Percentiles rank a stretch among this genome's conserved stretches.
These are phyloP conservation scores for Dolichallabes microphthalmus DNA, from an alignment of 2,113 vertebrate species.

Conservation along the genomic window DNA sequence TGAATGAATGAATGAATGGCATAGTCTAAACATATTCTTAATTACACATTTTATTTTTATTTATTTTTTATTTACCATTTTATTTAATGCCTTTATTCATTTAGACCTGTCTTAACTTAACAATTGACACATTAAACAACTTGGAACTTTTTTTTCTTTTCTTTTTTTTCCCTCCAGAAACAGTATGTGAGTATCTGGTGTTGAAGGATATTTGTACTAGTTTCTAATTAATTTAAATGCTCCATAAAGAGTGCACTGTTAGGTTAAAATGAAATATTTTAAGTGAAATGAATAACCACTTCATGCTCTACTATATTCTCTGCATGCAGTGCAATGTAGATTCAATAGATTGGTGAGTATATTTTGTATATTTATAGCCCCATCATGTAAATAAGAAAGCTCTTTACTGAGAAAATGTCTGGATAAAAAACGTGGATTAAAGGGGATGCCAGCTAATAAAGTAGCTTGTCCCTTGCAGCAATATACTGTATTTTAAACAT, in stretches of 20 bases:
- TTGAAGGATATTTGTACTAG: conserved; percentile 29
- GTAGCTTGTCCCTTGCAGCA: conserved; percentile 3
- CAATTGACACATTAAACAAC: neutral
- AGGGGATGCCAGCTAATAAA: conserved; percentile 16
- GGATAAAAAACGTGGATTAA: conserved; percentile 37
- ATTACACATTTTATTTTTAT: neutral
- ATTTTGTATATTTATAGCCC: conserved; percentile 36
- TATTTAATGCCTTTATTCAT: conserved; percentile 19
- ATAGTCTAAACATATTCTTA: conserved; percentile 1
- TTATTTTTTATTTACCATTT: conserved; percentile 18
- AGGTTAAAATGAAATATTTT: conserved; percentile 18
- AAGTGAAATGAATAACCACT: conserved; percentile 16
- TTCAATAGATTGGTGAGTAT: conserved; percentile 34
- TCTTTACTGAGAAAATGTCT: conserved; percentile 36
- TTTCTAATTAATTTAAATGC: conserved; percentile 5
- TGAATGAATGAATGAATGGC: too few relatives aligned
- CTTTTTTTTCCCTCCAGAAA: conserved; percentile 13
- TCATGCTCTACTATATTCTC: conserved; percentile 20
- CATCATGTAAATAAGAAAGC: conserved; percentile 10
- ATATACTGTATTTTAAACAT: conserved; percentile 34
- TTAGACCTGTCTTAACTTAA: conserved; percentile 28
- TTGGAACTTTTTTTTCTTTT: too few relatives aligned
- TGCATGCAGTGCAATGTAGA: conserved; percentile 37
- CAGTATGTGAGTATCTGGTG: neutral
- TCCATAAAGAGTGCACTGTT: conserved; percentile 27